Percentiles rank a stretch among this genome's conserved stretches.
These are phyloP conservation scores for Metacarcinus magister DNA, from an alignment of 2,888 invertebrate species.

Conservation along the genomic window DNA sequence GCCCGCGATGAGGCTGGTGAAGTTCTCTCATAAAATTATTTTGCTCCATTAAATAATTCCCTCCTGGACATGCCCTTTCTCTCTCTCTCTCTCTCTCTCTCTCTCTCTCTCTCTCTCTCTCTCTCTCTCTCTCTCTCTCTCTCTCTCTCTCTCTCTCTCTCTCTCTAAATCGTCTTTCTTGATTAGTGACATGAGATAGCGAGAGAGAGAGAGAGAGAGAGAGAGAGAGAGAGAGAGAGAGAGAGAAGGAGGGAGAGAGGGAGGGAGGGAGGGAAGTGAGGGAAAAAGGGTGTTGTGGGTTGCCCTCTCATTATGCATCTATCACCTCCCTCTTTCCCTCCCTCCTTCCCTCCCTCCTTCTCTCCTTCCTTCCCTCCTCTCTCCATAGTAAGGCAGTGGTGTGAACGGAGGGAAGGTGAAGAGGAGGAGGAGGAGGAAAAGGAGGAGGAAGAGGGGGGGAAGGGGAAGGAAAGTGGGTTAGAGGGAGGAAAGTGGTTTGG, in stretches of 20 bases:
- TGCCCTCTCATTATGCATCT: conserved; percentile 14
- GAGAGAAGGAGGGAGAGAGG: neutral
- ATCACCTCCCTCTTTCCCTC: neutral
- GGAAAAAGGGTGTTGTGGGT: conserved; percentile 39
- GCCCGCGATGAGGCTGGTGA: neutral
- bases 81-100: neutral
- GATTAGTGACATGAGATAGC: neutral
- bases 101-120: conserved; percentile 5
- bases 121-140: neutral
- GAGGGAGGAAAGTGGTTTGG: neutral
- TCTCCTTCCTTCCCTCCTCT: neutral
- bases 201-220: neutral
- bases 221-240: neutral
- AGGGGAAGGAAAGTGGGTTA: conserved; percentile 1
- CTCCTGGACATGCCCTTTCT: neutral
- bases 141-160: conserved; percentile 57
- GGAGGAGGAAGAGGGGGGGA: conserved; percentile 3
- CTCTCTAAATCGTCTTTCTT: conserved; percentile 12
- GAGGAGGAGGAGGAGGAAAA: conserved; percentile 15
- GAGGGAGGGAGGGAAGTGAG: neutral
- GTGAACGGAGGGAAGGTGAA: neutral
- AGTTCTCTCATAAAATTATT: conserved; percentile 62
- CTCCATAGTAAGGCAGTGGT: conserved; percentile 35
- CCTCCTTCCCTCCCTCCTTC: neutral
- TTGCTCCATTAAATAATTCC: conserved; percentile 64